Evolutionary conservation across 2,888 invertebrate species (phyloP).

Genomic region (Sacculina carcini): DNA sequence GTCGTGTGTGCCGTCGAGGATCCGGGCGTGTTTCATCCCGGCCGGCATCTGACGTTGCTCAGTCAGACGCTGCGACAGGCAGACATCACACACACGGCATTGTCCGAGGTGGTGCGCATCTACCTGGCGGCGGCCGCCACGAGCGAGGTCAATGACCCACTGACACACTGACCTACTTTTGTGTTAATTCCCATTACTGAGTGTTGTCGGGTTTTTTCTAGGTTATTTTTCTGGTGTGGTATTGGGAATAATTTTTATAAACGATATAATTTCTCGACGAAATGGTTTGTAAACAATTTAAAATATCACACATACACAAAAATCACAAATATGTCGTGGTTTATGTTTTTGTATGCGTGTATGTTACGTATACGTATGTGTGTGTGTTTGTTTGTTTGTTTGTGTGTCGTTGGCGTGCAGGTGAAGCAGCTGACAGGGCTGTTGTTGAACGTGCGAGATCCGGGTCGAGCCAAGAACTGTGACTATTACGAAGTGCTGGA

Average conservation of each 20-base stretch:
- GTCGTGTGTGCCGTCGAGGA: conserved; percentile 45
- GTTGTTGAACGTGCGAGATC: background rate
- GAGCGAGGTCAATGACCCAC: conserved; percentile 45
- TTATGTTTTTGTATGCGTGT: too few species aligned
- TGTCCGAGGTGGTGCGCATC: conserved; percentile 71
- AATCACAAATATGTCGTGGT: too few species aligned
- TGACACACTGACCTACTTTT: too few species aligned
- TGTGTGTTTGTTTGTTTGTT: background rate
- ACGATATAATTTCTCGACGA: too few species aligned
- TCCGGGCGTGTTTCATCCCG: conserved; percentile 67
- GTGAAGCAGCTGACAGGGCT: background rate
- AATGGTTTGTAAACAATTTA: too few species aligned
- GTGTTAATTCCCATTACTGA: background rate
- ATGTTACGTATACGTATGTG: background rate
- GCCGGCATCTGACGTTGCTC: conserved; percentile 59
- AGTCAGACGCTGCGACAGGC: conserved; percentile 70
- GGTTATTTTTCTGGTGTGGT: background rate
- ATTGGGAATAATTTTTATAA: too few species aligned
- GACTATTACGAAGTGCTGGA: conserved; percentile 51
- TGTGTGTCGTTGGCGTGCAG: too few species aligned
- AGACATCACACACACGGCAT: conserved; percentile 67
- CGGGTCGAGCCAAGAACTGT: conserved; percentile 34
- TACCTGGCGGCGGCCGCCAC: conserved; percentile 73
- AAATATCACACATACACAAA: too few species aligned
- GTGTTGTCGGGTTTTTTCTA: background rate